phyloP scores from a whole-genome alignment of 2,797 vertebrate species.

The Sebastiscus albofasciatus region DNA sequence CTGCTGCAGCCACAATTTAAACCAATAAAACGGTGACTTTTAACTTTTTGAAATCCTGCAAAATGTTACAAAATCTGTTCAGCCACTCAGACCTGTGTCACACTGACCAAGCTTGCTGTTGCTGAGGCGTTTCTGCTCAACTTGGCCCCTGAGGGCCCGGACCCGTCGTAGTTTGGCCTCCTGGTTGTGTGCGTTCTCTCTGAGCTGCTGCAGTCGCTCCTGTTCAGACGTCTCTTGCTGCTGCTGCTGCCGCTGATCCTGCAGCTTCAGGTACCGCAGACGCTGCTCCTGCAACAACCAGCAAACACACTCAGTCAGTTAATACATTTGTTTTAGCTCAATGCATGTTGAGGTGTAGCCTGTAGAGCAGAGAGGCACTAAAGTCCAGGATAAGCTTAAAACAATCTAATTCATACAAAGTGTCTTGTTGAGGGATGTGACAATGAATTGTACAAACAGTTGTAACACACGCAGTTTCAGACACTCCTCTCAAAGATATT shows the following conservation, averaged over 20 bases:
- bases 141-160: slow-evolving; percentile 90
- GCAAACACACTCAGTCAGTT: background rate
- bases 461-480: too few relatives aligned
- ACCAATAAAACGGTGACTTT: background rate
- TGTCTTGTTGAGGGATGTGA: background rate
- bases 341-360: background rate
- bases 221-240: slow-evolving; percentile 88
- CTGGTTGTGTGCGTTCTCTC: slow-evolving; percentile 92
- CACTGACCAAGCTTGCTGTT: slow-evolving; percentile 91
- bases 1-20: too few relatives aligned
- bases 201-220: slow-evolving; percentile 88
- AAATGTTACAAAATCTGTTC: background rate
- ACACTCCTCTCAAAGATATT: too few relatives aligned
- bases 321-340: background rate
- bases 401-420: background rate
- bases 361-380: background rate
- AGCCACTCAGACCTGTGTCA: background rate
- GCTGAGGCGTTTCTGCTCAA: slow-evolving; percentile 93
- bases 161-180: slow-evolving; percentile 93
- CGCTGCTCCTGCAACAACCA: slow-evolving; percentile 86
- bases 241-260: slow-evolving; percentile 82
- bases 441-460: too few relatives aligned
- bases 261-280: slow-evolving; percentile 87
- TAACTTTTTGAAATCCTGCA: background rate
- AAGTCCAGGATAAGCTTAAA: background rate